These are phyloP conservation scores for Sinotaia quadrata DNA, from an alignment of 2,888 invertebrate genomes.

Conservation along the genomic window DNA sequence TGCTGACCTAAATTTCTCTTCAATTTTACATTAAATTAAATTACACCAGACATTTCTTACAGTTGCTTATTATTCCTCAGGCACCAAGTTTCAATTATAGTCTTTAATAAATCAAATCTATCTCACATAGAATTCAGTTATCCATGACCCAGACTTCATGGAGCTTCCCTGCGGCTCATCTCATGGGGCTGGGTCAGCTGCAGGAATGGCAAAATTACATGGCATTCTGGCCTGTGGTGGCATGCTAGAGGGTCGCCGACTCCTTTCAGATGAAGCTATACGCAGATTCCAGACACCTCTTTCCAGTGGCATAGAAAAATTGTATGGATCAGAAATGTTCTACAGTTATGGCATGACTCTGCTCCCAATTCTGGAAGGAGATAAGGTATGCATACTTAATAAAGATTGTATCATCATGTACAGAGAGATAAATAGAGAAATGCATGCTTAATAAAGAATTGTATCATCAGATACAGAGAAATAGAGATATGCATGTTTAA, in stretches of 20 bases:
- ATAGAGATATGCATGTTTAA: too few relatives aligned
- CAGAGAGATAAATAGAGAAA: too few relatives aligned
- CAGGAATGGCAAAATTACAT: constrained; percentile 51
- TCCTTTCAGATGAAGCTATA: constrained; percentile 47
- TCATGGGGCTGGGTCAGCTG: constrained; percentile 57
- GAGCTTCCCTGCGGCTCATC: constrained; percentile 54
- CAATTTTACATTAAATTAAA: too few relatives aligned
- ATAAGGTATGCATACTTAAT: constrained; percentile 49
- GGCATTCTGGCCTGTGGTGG: constrained; percentile 61
- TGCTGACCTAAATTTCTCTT: too few relatives aligned
- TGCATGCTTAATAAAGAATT: too few relatives aligned
- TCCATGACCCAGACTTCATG: constrained; percentile 60
- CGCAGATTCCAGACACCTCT: constrained; percentile 48
- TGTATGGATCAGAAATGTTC: constrained; percentile 48
- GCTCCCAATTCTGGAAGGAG: constrained; percentile 51
- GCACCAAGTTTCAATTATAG: too few relatives aligned
- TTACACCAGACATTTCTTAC: too few relatives aligned
- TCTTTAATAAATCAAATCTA: too few relatives aligned
- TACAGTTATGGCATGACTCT: constrained; percentile 56
- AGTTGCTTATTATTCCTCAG: too few relatives aligned
- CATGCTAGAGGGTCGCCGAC: constrained; percentile 38
- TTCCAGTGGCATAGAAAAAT: constrained; percentile 51
- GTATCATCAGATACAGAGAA: too few relatives aligned
- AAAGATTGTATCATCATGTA: too few relatives aligned
- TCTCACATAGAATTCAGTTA: constrained; percentile 15